Conservation (phyloP, 2,797 vertebrate species). For the Cephalopachus bancanus region DNA sequence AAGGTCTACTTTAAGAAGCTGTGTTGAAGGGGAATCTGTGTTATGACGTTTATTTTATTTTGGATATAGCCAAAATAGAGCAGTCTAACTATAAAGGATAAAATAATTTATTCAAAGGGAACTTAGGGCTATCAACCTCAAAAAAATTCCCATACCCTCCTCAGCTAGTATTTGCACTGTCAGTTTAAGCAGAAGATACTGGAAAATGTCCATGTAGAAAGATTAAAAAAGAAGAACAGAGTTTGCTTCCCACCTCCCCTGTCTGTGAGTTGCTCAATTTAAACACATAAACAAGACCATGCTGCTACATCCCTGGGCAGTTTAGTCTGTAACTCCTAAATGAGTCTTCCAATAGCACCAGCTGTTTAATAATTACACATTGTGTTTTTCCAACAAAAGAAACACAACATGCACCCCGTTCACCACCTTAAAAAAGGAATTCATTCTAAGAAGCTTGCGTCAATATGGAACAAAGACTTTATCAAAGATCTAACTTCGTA, state of each 20-base stretch:
- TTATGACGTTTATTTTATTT: conserved; percentile 35
- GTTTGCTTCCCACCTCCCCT: neutral
- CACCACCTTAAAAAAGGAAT: conserved; percentile 87
- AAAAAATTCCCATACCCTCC: neutral
- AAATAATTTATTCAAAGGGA: neutral
- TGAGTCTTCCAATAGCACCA: conserved; percentile 78
- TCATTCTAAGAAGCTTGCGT: conserved; percentile 87
- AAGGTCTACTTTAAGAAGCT: neutral
- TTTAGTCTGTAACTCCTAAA: conserved; percentile 75
- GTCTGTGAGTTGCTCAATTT: neutral
- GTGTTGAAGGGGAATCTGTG: neutral
- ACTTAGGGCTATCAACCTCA: neutral
- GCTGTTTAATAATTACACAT: conserved; percentile 86
- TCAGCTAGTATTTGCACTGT: neutral
- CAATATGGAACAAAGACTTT: conserved; percentile 89
- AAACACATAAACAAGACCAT: conserved; percentile 59
- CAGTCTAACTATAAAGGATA: neutral
- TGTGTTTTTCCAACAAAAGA: conserved; percentile 83
- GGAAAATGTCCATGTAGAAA: neutral
- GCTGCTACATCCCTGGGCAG: neutral
- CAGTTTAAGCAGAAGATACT: neutral
- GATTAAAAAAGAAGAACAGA: neutral
- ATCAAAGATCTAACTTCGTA: conserved; percentile 85
- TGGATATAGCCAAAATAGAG: neutral
- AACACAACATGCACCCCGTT: conserved; percentile 81